phyloP scores from a whole-genome alignment of 2,113 vertebrate genomes.

The Paramormyrops kingsleyae region DNA sequence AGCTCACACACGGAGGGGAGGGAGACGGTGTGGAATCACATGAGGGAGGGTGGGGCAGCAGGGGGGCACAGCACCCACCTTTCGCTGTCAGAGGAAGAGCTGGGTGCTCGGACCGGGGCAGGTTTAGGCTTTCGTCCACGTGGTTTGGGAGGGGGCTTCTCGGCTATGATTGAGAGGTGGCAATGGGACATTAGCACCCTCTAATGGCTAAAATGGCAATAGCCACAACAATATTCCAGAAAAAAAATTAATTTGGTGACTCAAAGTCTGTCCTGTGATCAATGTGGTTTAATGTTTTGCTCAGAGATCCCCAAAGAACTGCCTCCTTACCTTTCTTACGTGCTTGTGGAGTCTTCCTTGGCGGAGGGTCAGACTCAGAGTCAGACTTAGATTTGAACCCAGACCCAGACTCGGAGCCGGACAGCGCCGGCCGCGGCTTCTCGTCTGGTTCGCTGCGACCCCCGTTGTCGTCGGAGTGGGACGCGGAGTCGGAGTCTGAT shows the following conservation, averaged over 20 bases:
- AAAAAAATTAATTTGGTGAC: neutral
- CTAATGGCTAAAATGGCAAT: neutral
- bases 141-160: slow-evolving; percentile 80
- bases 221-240: neutral
- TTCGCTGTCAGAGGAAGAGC: slow-evolving; percentile 78
- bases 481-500: slow-evolving; percentile 72
- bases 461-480: slow-evolving; percentile 63
- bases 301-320: neutral
- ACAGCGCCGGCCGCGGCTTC: slow-evolving; percentile 63
- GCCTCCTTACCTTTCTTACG: slow-evolving; percentile 74
- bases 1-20: neutral
- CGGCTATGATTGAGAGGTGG: slow-evolving; percentile 37
- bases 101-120: slow-evolving; percentile 60
- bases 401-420: slow-evolving; percentile 48
- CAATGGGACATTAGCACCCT: neutral
- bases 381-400: slow-evolving; percentile 57
- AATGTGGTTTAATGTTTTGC: neutral
- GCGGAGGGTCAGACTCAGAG: slow-evolving; percentile 78
- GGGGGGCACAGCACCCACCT: slow-evolving; percentile 59
- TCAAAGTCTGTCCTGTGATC: neutral
- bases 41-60: too few species aligned
- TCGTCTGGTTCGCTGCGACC: slow-evolving; percentile 60
- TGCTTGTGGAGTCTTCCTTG: slow-evolving; percentile 68
- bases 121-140: slow-evolving; percentile 76
- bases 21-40: too few species aligned